Percentiles rank a stretch among this genome's conserved stretches.
Evolutionary conservation across 2,113 vertebrate species (phyloP).

Genomic region (Saguinus imperator): DNA sequence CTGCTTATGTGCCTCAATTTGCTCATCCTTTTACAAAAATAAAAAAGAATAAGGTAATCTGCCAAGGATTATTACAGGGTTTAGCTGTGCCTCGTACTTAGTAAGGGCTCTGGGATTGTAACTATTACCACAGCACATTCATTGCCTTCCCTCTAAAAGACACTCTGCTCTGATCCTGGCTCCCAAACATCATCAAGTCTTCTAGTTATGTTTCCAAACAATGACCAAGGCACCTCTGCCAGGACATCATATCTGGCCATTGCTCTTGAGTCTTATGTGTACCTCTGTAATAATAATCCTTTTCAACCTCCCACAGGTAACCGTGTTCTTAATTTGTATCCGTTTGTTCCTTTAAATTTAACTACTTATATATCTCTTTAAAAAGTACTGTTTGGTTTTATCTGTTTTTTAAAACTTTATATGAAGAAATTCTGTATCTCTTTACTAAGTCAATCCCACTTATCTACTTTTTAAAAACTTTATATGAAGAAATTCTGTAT

Average conservation of each 20-base stretch:
- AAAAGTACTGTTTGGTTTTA: not conserved
- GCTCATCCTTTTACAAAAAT: not conserved
- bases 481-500: not conserved
- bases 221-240: not conserved
- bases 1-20: not conserved
- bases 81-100: not conserved
- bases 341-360: not conserved
- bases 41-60: not conserved
- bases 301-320: not conserved
- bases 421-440: not conserved
- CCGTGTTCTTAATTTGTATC: not conserved
- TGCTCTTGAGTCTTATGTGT: not conserved
- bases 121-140: not conserved
- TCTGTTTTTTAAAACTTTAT: not conserved
- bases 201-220: not conserved
- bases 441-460: not conserved
- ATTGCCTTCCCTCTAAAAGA: not conserved
- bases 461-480: not conserved
- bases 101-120: not conserved
- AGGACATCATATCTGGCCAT: not conserved
- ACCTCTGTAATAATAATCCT: not conserved
- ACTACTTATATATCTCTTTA: not conserved
- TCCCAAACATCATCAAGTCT: slow-evolving; percentile 8
- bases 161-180: not conserved
- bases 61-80: not conserved